Base-by-base conservation (phyloP, 2,888 invertebrate genomes). In the Ctenicera cuprea region DNA sequence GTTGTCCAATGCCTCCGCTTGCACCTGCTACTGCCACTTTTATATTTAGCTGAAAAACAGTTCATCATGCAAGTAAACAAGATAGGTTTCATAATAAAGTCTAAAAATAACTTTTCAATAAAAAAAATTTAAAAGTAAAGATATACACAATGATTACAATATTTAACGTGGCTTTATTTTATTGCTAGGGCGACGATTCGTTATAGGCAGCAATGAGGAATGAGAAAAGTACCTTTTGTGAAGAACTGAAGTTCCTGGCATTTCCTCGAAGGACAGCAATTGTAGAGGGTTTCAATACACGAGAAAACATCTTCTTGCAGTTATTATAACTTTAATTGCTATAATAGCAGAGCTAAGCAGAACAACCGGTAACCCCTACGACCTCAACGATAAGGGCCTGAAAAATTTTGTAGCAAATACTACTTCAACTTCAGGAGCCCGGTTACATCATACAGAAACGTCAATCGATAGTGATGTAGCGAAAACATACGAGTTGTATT, bases 1-100 rank as follows among this genome's bases (percentile, higher is more conserved):
- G 98, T 88, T 99, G 98, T 2, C 99, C 99, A 85, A 99, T 99
- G 70, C 99, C 99, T 76, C 99, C 99, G 81, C 95, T 92, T 0
- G 98, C 99, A 68, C 99, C 99, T 86, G 97, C 93, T 75, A 99
- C 97, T 78, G 97, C 95, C 62, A 99, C 98, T 91, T 97, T 97
- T 83, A 92, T 93, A 89, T 95, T 93, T 80, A 90, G 91, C 96
- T 96, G 82, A 30, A 87, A 85, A 76, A 74, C 18, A 50, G n/a
- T 7, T 54, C 11, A 26, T 12, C 30, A 20, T 54, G 2, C 9
- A 3, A 20, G 16, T 18, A 43, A 1, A 30, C 38, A 26, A 26
- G 8, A 37, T 14, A 37, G 4, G 37, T 37, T 57, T 57, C 57
- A n/a, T 33, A 59, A 20, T 38, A 8, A 22, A 37, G 3, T 59